Evolutionary conservation across 1,140 invertebrate genomes (phyloP).

Genomic region (Acromyrmex heyeri): DNA sequence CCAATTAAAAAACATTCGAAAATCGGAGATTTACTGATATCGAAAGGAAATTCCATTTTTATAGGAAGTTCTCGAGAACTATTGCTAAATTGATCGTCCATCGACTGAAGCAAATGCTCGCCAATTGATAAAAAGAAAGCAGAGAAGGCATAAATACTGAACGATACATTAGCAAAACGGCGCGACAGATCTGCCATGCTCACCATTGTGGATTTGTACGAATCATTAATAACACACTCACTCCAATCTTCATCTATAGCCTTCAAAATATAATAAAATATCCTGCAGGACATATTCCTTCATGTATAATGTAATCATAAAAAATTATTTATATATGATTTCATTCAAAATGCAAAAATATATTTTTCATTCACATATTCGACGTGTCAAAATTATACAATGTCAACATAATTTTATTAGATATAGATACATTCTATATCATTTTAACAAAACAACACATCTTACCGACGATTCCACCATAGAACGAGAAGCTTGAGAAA

Average conservation of each 20-base stretch:
- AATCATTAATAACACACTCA: no score
- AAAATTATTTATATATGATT: background rate
- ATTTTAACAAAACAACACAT: background rate
- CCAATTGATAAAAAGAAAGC: background rate
- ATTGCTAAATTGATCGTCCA: constrained; percentile 2
- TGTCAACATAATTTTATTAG: background rate
- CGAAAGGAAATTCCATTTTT: constrained; percentile 69
- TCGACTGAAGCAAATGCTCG: constrained; percentile 11
- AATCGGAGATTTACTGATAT: constrained; percentile 12
- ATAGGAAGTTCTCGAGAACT: constrained; percentile 50
- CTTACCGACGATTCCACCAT: constrained; percentile 55
- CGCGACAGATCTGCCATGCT: no score
- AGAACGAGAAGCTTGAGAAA: constrained; percentile 35
- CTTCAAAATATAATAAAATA: no score
- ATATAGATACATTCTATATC: background rate
- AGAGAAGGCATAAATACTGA: no score
- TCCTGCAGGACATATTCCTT: background rate
- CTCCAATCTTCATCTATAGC: no score
- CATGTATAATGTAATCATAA: background rate
- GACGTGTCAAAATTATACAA: background rate
- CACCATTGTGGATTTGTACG: no score
- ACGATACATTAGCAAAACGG: no score
- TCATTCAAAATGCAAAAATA: background rate
- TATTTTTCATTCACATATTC: background rate
- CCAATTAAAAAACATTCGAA: constrained; percentile 56